Percentiles rank a stretch among this genome's conserved stretches.
Evolutionary conservation across 1,140 invertebrate genomes (phyloP).

Genomic region (Agrypnia vestita): DNA sequence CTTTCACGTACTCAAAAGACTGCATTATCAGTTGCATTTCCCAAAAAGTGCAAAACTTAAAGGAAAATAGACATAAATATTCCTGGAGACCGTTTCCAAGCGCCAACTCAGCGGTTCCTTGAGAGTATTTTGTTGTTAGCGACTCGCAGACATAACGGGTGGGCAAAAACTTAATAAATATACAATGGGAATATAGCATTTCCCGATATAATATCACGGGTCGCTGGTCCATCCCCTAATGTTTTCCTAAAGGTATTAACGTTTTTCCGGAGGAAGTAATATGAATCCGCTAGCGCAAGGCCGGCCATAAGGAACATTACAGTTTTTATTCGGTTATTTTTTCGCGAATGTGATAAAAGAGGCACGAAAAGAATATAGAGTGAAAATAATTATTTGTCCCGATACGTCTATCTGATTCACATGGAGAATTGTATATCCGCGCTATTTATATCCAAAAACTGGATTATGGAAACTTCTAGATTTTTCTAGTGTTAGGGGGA

Average conservation of each 20-base stretch:
- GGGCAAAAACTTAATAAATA: constrained; percentile 33
- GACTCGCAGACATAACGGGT: not conserved
- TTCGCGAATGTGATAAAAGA: too few relatives aligned
- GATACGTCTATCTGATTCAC: too few relatives aligned
- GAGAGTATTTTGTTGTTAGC: constrained; percentile 3
- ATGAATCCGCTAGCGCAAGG: not conserved
- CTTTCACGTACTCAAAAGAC: not conserved
- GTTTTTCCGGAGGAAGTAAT: constrained; percentile 4
- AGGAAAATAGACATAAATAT: not conserved
- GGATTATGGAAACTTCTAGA: too few relatives aligned
- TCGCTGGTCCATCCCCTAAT: constrained; percentile 27
- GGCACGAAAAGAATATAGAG: too few relatives aligned
- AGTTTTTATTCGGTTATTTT: too few relatives aligned
- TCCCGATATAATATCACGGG: constrained; percentile 36
- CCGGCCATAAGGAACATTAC: too few relatives aligned
- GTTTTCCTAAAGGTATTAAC: constrained; percentile 30
- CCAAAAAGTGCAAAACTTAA: not conserved
- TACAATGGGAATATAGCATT: constrained; percentile 10
- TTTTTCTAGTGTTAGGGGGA: too few relatives aligned
- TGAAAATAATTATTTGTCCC: too few relatives aligned
- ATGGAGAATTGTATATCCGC: too few relatives aligned
- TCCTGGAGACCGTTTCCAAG: not conserved
- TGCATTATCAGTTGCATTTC: not conserved
- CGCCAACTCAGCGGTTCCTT: not conserved
- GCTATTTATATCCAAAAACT: too few relatives aligned